Evolutionary conservation across 2,113 vertebrate species (phyloP), one percentile per base, ranked within the genome.

Genomic region (Micronisus gabar): DNA sequence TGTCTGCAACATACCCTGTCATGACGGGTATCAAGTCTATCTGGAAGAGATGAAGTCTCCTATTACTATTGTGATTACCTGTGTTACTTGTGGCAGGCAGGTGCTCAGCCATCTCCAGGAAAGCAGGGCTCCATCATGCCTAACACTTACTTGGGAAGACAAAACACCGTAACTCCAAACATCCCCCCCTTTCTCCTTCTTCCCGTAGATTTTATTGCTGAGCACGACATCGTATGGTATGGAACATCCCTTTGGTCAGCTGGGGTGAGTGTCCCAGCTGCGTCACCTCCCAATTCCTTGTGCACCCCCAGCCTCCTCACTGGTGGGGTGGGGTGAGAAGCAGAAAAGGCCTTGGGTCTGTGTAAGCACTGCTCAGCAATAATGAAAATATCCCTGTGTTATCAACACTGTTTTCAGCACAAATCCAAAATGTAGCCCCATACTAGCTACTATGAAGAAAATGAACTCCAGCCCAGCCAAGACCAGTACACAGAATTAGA

Each of bases 121-220:
- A 7, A 59, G 45, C 40, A 72, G 15, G 23, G 17, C 30, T 66
- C 25, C 25, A 40, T n/a, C 34, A 47, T 3, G 0, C 1, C 0
- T 36, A 55, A 43, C 3, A 0, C 8, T 47, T 25, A 29, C 72
- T 59, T 72, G 34, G 29, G 40, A 72, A 66, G 29, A 66, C 50
- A n/a, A 58, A 40, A 40, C 5, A 1, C 14, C 8, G 5, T 45
- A 18, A 65, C 34, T 45, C 11, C 0, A 0, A 83, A 47, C 0
- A 1, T 38, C 7, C 6, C 11, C 9, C 15, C 4, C 4, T 41
- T 38, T 17, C 30, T 58, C 4, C 50, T 74, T 26, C 29, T 32
- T 61, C 52, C 25, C n/a, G 5, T 13, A 76, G 10, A 15, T 13
- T 43, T 56, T 38, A 29, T 17, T 22, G 16, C 36, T 68, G 43